A percentile compares a stretch with the other conserved stretches of the same genome.
These are phyloP conservation scores for Eretmocerus hayati DNA, from an alignment of 2,888 invertebrate genomes.

Conservation along the genomic window DNA sequence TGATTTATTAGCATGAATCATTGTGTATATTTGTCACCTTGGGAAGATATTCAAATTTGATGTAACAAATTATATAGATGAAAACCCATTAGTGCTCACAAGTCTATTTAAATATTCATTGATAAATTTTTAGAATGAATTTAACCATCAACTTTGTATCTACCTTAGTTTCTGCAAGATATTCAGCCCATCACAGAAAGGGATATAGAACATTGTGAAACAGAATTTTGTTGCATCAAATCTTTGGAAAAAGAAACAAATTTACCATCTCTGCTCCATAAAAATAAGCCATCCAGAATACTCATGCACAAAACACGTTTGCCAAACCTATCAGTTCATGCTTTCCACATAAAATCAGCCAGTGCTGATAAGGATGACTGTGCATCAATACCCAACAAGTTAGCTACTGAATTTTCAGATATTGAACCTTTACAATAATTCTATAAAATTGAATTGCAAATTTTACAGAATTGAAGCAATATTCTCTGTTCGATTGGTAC, in stretches of 20 bases:
- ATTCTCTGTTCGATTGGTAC: constrained; percentile 28
- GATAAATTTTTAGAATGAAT: too few relatives aligned
- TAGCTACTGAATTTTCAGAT: not conserved
- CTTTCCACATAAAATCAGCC: constrained; percentile 22
- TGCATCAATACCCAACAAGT: constrained; percentile 19
- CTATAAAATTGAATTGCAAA: too few relatives aligned
- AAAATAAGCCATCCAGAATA: constrained; percentile 25
- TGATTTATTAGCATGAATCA: too few relatives aligned
- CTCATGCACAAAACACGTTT: constrained; percentile 27
- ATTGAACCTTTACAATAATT: not conserved
- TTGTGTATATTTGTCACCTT: too few relatives aligned
- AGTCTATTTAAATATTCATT: too few relatives aligned
- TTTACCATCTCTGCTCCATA: constrained; percentile 23
- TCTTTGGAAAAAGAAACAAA: constrained; percentile 23
- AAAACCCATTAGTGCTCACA: too few relatives aligned
- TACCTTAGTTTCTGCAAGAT: constrained; percentile 24
- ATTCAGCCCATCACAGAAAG: constrained; percentile 17
- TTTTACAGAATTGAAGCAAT: constrained; percentile 24
- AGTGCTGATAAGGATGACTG: constrained; percentile 17
- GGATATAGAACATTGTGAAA: constrained; percentile 22
- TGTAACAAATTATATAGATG: too few relatives aligned
- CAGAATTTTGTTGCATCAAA: constrained; percentile 17
- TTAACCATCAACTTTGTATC: not conserved
- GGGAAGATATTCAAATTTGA: too few relatives aligned
- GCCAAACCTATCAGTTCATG: constrained; percentile 26